Conservation (phyloP, 23 tunicate genomes). For the Phallusia fumigata region DNA sequence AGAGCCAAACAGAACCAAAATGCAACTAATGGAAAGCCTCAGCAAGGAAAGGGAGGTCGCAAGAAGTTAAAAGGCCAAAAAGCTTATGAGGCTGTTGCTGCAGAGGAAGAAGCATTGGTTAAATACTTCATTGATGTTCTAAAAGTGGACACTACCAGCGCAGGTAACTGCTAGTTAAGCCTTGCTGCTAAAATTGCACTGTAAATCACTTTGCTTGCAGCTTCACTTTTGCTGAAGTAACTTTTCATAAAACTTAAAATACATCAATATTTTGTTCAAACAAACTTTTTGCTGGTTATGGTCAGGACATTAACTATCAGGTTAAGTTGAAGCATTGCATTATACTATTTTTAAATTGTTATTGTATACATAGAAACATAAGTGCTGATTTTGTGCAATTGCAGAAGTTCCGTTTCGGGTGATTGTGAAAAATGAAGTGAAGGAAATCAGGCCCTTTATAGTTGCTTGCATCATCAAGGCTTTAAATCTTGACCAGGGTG, state of each 20-base stretch:
- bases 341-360: too few relatives aligned
- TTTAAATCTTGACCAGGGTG: constrained; percentile 35
- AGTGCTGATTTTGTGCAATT: background rate
- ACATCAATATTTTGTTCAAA: too few relatives aligned
- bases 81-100: constrained; percentile 23
- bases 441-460: constrained; percentile 77
- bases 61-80: constrained; percentile 54
- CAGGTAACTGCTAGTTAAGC: background rate
- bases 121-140: constrained; percentile 42
- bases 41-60: constrained; percentile 31
- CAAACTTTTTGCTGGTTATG: too few relatives aligned
- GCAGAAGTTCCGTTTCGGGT: constrained; percentile 43
- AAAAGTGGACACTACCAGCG: background rate
- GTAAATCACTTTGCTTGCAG: too few relatives aligned
- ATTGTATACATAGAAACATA: too few relatives aligned
- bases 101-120: constrained; percentile 29
- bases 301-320: too few relatives aligned
- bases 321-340: too few relatives aligned
- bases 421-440: constrained; percentile 49
- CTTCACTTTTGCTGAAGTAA: too few relatives aligned
- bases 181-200: too few relatives aligned
- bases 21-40: background rate
- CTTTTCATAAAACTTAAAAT: too few relatives aligned
- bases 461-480: constrained; percentile 71
- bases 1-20: constrained; percentile 6